Evolutionary conservation across 2,797 vertebrate species (phyloP), one percentile per base, ranked within the genome.

Genomic region (Rachycentron canadum): DNA sequence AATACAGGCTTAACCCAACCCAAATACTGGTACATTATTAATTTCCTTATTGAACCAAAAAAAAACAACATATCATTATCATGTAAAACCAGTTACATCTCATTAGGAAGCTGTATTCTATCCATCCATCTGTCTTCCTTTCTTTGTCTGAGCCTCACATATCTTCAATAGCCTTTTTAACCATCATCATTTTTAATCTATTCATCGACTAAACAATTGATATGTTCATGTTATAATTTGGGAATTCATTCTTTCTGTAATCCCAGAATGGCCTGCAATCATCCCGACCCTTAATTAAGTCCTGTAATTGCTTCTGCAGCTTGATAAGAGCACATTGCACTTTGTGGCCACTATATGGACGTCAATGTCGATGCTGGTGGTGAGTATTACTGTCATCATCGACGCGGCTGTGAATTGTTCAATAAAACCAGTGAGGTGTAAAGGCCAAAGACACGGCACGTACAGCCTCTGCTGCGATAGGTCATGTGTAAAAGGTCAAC

Each of bases 401-500:
- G 4, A 81, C 58, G 12, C 6, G 10, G 26, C 73, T 47, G 36
- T 23, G 63, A 60, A 80, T 49, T 26, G 69, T 43, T 58, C 62
- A 60, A 81, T 90, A 79, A 87, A 90, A 79, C 23, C 81, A 63
- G 49, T 3, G n/a, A 61, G 47, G 69, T 72, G 75, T 78, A 70
- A 88, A 85, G 52, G 57, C 59, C 76, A 77, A 53, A 62, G 61
- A 47, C 36, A 59, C 36, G 62, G 61, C 52, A 41, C 66, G 55
- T 9, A 26, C 16, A 0, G 23, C 41, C 7, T 41, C 17, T 41
- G 69, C 61, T 0, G 12, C 28, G 30, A 30, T 19, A 55, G 72
- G 73, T 82, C 78, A 60, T 23, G 66, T 84, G 79, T 78, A 62
- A 89, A 88, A 90, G 84, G 82, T 82, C 81, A 50, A 6, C 23